Percentiles rank a stretch among this genome's conserved stretches.
Evolutionary conservation across 2,113 vertebrate genomes (phyloP).

Genomic region (Stigmatopora nigra): DNA sequence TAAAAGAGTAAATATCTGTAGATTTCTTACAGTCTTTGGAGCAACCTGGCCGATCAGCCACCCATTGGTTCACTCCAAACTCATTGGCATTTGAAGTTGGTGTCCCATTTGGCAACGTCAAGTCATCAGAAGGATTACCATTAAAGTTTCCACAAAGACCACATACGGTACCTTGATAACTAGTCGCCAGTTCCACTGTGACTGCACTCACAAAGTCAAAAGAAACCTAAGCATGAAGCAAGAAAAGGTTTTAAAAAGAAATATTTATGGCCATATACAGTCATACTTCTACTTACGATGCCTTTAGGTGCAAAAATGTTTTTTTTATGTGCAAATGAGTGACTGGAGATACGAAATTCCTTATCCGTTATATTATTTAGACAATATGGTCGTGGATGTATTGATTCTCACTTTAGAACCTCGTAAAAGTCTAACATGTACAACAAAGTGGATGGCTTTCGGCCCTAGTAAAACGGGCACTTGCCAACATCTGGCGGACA

Average conservation of each 20-base stretch:
- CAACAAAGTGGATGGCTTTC: too few species aligned
- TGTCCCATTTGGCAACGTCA: constrained; percentile 14
- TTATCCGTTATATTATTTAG: too few species aligned
- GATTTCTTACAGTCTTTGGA: constrained; percentile 16
- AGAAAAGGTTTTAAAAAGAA: not conserved
- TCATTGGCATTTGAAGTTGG: not conserved
- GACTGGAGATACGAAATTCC: too few species aligned
- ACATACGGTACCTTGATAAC: not conserved
- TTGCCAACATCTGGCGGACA: too few species aligned
- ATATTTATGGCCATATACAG: not conserved
- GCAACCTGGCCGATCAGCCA: constrained; percentile 11
- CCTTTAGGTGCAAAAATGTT: too few species aligned
- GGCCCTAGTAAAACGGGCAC: too few species aligned
- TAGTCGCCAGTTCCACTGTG: constrained; percentile 13
- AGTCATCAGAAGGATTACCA: constrained; percentile 17
- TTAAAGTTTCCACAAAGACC: constrained; percentile 32
- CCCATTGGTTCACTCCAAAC: constrained; percentile 26
- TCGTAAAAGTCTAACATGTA: too few species aligned
- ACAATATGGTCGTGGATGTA: too few species aligned
- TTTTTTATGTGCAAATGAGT: too few species aligned
- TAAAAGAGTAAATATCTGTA: not conserved
- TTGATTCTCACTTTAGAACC: too few species aligned
- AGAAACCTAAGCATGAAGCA: constrained; percentile 9
- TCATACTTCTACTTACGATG: not conserved
- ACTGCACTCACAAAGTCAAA: constrained; percentile 23